Conservation (phyloP, 2,888 invertebrate genomes). For the Nephrotoma appendiculata region DNA sequence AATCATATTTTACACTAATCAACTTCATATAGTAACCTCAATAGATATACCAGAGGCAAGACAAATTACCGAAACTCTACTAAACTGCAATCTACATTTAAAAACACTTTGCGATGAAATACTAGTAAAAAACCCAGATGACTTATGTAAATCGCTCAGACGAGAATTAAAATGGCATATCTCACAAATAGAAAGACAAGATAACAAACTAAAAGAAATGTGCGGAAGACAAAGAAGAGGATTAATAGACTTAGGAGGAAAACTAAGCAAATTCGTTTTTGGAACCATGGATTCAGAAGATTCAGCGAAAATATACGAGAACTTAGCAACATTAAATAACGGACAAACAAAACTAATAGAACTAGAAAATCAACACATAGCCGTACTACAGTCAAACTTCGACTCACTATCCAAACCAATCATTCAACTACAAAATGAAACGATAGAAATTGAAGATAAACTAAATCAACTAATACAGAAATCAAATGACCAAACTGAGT, state of each 20-base stretch:
- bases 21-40: too few species aligned
- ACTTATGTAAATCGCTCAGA: too few species aligned
- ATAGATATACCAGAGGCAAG: too few species aligned
- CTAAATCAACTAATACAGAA: not conserved
- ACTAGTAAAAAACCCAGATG: too few species aligned
- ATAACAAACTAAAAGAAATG: too few species aligned
- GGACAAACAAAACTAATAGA: not conserved
- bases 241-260: not conserved
- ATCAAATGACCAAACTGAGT: not conserved
- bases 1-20: too few species aligned
- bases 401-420: not conserved
- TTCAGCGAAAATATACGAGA: not conserved
- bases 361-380: not conserved
- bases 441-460: not conserved
- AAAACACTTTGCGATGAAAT: too few species aligned
- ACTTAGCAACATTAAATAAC: not conserved
- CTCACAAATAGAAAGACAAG: too few species aligned
- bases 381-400: not conserved
- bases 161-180: too few species aligned
- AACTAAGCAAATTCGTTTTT: not conserved
- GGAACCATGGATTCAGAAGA: not conserved
- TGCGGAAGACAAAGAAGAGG: not conserved
- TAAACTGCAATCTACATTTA: too few species aligned
- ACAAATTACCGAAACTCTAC: too few species aligned
- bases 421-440: not conserved